A percentile compares a stretch with the other conserved stretches of the same genome.
phyloP scores from a whole-genome alignment of 2,113 vertebrate species.

The Notarius lentiginosus region DNA sequence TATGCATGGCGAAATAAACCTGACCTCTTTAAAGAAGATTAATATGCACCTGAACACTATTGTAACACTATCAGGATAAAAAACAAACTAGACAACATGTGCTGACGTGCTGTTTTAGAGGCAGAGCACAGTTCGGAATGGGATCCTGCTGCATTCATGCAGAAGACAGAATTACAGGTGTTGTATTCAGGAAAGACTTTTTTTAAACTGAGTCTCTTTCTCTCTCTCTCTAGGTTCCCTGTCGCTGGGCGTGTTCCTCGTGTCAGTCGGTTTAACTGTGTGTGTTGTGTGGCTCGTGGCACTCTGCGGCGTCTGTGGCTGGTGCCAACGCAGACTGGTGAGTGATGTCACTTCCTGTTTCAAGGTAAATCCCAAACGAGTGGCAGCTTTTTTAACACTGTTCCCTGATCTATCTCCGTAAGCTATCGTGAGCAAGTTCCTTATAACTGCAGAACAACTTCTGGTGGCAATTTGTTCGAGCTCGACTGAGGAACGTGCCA shows the following conservation, averaged over 20 bases:
- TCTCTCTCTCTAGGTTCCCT: conserved; percentile 74
- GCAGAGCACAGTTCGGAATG: too few species aligned
- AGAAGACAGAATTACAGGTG: too few species aligned
- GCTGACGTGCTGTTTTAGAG: neutral
- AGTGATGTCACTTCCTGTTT: conserved; percentile 64
- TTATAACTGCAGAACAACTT: neutral
- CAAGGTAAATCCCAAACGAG: conserved; percentile 13
- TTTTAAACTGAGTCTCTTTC: neutral
- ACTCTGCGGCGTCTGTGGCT: conserved; percentile 95
- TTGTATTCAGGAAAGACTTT: too few species aligned
- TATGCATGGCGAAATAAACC: neutral
- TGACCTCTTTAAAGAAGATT: too few species aligned
- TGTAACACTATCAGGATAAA: too few species aligned
- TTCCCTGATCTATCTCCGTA: neutral
- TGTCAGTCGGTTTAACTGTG: conserved; percentile 90
- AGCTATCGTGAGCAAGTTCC: neutral
- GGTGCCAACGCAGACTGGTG: conserved; percentile 98
- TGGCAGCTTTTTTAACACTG: neutral
- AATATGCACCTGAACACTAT: too few species aligned
- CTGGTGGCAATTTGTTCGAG: neutral
- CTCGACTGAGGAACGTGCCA: too few species aligned
- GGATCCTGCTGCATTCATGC: too few species aligned
- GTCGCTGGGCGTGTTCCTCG: conserved; percentile 90
- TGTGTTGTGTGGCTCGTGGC: conserved; percentile 92
- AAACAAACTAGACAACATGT: neutral